These are phyloP conservation scores for Chaetodon trifasciatus DNA, from an alignment of 2,797 vertebrate genomes.

Conservation along the genomic window DNA sequence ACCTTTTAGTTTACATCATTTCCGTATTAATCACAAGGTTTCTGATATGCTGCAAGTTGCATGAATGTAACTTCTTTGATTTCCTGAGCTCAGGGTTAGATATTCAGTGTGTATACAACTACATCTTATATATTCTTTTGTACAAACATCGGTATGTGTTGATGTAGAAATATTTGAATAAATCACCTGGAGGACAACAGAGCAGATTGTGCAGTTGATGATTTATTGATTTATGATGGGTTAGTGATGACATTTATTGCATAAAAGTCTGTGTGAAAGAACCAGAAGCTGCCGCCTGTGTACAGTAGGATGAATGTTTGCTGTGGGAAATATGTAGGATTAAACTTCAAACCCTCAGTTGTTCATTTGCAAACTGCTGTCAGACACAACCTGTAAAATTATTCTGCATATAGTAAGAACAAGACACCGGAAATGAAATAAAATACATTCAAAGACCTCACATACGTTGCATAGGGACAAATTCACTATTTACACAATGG, in stretches of 20 bases:
- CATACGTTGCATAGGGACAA: slow-evolving; percentile 41
- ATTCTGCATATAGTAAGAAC: slow-evolving; percentile 22
- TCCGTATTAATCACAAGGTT: background rate
- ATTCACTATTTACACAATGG: slow-evolving; percentile 53
- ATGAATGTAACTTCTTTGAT: background rate
- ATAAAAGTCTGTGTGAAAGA: slow-evolving; percentile 45
- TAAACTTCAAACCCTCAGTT: slow-evolving; percentile 4
- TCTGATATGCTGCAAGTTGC: background rate
- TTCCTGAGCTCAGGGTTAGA: background rate
- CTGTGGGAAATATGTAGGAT: slow-evolving; percentile 5
- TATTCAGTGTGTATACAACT: background rate
- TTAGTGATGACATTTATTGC: slow-evolving; percentile 45
- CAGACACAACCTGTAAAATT: background rate
- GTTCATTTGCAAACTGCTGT: background rate
- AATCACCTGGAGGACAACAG: slow-evolving; percentile 15
- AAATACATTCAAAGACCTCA: slow-evolving; percentile 56
- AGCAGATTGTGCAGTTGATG: slow-evolving; percentile 27
- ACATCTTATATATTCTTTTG: background rate
- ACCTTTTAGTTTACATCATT: background rate
- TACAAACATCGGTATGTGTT: background rate
- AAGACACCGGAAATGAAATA: slow-evolving; percentile 31
- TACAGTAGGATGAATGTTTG: slow-evolving; percentile 7
- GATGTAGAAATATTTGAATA: background rate
- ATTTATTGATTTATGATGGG: slow-evolving; percentile 59
- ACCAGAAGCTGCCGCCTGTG: slow-evolving; percentile 22